Evolutionary conservation across 2,113 vertebrate species (phyloP).

Genomic region (Clinocottus analis): DNA sequence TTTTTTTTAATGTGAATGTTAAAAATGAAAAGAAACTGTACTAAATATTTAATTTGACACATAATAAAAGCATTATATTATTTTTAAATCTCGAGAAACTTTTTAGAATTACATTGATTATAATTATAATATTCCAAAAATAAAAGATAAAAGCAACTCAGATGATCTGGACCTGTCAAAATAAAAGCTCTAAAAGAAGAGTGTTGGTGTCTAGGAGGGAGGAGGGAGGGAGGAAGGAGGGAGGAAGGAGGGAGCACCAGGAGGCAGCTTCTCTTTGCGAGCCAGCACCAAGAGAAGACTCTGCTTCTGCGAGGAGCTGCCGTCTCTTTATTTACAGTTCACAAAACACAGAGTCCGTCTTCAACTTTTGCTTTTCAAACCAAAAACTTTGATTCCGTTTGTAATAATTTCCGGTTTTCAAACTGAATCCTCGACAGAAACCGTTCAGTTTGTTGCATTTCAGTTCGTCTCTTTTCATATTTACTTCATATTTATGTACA

Average conservation of each 20-base stretch:
- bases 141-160: not conserved
- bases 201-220: not conserved
- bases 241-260: conserved; percentile 10
- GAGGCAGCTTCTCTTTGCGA: conserved; percentile 45
- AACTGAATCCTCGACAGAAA: conserved; percentile 22
- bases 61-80: too few relatives aligned
- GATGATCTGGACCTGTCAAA: not conserved
- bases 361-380: conserved; percentile 64
- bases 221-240: not conserved
- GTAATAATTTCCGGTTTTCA: conserved; percentile 25
- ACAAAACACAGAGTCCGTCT: conserved; percentile 73
- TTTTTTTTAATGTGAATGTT: too few relatives aligned
- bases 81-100: too few relatives aligned
- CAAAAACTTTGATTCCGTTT: conserved; percentile 52
- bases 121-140: too few relatives aligned
- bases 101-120: too few relatives aligned
- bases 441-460: conserved; percentile 7
- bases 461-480: conserved; percentile 14
- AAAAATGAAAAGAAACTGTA: not conserved
- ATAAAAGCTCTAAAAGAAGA: not conserved
- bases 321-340: conserved; percentile 79
- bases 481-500: conserved; percentile 42
- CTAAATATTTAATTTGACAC: not conserved
- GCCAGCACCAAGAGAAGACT: conserved; percentile 82
- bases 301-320: conserved; percentile 84